Evolutionary conservation across 2,888 invertebrate species (phyloP).

Genomic region (Cosmia trapezina): DNA sequence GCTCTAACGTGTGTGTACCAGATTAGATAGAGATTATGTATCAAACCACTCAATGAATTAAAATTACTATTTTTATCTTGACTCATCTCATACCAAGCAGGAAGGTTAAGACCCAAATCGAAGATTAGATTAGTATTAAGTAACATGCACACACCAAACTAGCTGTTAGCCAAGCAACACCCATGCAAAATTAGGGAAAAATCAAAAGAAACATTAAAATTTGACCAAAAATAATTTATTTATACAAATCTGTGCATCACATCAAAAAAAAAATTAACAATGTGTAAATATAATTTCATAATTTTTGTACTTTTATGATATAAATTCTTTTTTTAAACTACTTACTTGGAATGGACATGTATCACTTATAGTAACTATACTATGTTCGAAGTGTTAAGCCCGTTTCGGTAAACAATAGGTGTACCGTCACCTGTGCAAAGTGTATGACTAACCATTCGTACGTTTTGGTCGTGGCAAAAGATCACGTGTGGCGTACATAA

Average conservation of each 20-base stretch:
- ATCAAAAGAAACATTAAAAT: constrained; percentile 71
- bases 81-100: constrained; percentile 16
- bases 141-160: constrained; percentile 63
- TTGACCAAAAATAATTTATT: constrained; percentile 75
- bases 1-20: constrained; percentile 3
- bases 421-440: constrained; percentile 61
- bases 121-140: constrained; percentile 34
- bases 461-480: constrained; percentile 32
- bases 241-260: constrained; percentile 59
- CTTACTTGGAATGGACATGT: constrained; percentile 64
- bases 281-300: constrained; percentile 60
- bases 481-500: constrained; percentile 58
- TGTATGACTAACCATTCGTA: constrained; percentile 48
- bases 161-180: constrained; percentile 69
- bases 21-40: constrained; percentile 26
- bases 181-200: constrained; percentile 70
- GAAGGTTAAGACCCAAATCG: constrained; percentile 19
- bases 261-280: constrained; percentile 56
- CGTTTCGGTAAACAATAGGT: constrained; percentile 37
- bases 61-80: constrained; percentile 16
- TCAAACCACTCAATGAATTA: constrained; percentile 28
- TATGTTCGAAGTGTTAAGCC: constrained; percentile 13
- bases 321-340: constrained; percentile 34
- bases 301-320: constrained; percentile 62
- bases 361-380: constrained; percentile 42